phyloP scores from a whole-genome alignment of 2,888 invertebrate genomes.

The Agapetus fuscipes region DNA sequence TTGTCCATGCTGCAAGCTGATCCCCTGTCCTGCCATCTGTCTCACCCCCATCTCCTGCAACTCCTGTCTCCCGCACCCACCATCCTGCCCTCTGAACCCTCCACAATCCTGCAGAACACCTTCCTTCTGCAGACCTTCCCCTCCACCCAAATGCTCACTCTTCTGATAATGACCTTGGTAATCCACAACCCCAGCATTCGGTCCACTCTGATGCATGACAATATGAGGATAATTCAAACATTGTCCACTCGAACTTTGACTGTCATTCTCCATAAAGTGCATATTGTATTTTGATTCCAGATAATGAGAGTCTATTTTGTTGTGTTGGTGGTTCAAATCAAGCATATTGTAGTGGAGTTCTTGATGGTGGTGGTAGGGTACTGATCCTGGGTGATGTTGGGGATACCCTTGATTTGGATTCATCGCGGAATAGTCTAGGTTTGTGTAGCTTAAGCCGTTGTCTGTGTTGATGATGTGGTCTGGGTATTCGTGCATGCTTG shows the following conservation, averaged over 20 bases:
- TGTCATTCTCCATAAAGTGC: slow-evolving; percentile 36
- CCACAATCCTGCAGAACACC: slow-evolving; percentile 25
- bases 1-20: slow-evolving; percentile 28
- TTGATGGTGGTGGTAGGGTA: slow-evolving; percentile 39
- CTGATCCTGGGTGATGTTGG: slow-evolving; percentile 45
- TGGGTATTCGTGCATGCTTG: slow-evolving; percentile 34
- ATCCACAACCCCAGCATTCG: slow-evolving; percentile 29
- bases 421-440: slow-evolving; percentile 62
- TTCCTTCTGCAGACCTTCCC: slow-evolving; percentile 20
- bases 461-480: slow-evolving; percentile 73
- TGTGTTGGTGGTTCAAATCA: slow-evolving; percentile 33
- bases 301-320: slow-evolving; percentile 40
- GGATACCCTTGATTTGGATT: slow-evolving; percentile 25
- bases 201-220: slow-evolving; percentile 24
- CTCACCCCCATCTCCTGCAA: slow-evolving; percentile 5
- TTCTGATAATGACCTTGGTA: slow-evolving; percentile 51
- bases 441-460: slow-evolving; percentile 82
- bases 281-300: slow-evolving; percentile 45
- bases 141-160: slow-evolving; percentile 44
- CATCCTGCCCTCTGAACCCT: slow-evolving; percentile 24
- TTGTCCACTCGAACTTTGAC: slow-evolving; percentile 18
- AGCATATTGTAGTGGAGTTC: slow-evolving; percentile 29
- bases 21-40: slow-evolving; percentile 5
- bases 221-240: slow-evolving; percentile 31
- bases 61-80: neutral